Percentiles rank a stretch among this genome's conserved stretches.
Conservation (phyloP, 2,797 vertebrate genomes). For the Bradypus variegatus region DNA sequence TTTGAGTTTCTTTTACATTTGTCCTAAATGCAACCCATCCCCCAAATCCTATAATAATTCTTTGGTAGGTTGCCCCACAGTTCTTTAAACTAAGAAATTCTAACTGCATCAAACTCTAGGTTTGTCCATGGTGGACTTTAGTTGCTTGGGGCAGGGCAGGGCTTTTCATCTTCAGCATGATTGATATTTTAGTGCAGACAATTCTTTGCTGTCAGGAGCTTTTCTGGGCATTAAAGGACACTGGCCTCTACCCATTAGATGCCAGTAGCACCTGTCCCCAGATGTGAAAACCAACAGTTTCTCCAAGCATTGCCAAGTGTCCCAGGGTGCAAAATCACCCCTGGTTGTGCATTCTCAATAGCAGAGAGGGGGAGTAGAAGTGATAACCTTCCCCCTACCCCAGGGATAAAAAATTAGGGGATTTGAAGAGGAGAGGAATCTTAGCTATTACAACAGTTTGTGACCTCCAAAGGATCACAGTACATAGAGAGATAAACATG, state of each 20-base stretch:
- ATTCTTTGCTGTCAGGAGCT: not conserved
- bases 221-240: not conserved
- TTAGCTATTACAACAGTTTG: not conserved
- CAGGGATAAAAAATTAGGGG: not conserved
- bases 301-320: not conserved
- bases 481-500: not conserved
- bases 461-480: not conserved
- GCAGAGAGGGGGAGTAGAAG: no score
- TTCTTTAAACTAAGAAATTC: not conserved
- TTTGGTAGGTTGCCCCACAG: not conserved
- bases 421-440: not conserved
- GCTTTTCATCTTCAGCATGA: not conserved
- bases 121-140: not conserved
- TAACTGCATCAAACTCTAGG: not conserved
- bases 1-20: not conserved
- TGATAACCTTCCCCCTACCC: no score
- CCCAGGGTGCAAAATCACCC: not conserved
- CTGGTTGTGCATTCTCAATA: not conserved
- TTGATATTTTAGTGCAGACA: not conserved
- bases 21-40: not conserved
- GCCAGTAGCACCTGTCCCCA: not conserved
- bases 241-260: not conserved
- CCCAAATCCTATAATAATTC: not conserved
- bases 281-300: not conserved
- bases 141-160: not conserved